Evolutionary conservation across 2,888 invertebrate species (phyloP), one percentile per base, ranked within the genome.

Genomic region (Microctonus brassicae): DNA sequence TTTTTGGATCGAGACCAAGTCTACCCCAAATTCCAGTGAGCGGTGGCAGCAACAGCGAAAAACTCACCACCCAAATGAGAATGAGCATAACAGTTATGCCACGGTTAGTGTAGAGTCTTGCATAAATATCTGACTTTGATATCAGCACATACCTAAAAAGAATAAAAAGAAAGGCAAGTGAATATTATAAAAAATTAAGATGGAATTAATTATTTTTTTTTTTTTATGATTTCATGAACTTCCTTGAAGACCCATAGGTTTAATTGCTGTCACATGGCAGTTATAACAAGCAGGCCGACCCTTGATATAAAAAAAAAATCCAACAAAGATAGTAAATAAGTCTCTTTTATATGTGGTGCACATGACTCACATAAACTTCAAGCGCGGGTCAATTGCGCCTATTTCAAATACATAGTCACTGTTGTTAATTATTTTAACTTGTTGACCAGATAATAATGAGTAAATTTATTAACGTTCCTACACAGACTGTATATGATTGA

Each of bases 21-120:
- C 91, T 92, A 17, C 97, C 97, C 96, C 96, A 97, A 20, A 94
- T 88, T 66, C 94, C 95, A 10, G 95, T 87, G 24, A 95, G 89
- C 0, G 96, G 94, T 4, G 95, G 95, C 26, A 95, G 87, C 90
- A 95, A 88, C 29, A 90, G 88, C 0, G 85, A 80, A 75, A 89
- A 87, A 85, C 81, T 89, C 2, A 95, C 90, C 13, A 91, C 88
- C 97, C 97, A 97, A 74, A 95, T 93, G 73, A 92, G 90, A 20
- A 93, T 83, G 83, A 97, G 90, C 91, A 97, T 96, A 72, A 94
- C 80, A 81, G 91, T 91, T 79, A 96, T 95, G 82, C 93, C 92
- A 42, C 90, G 89, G 55, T 89, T 90, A 47, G 93, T 93, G 89
- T 96, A 97, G 78, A 96, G 91, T 83, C 91, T 91, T 52, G 92